Conservation (phyloP, 2,113 vertebrate genomes). For the Strix aluco region DNA sequence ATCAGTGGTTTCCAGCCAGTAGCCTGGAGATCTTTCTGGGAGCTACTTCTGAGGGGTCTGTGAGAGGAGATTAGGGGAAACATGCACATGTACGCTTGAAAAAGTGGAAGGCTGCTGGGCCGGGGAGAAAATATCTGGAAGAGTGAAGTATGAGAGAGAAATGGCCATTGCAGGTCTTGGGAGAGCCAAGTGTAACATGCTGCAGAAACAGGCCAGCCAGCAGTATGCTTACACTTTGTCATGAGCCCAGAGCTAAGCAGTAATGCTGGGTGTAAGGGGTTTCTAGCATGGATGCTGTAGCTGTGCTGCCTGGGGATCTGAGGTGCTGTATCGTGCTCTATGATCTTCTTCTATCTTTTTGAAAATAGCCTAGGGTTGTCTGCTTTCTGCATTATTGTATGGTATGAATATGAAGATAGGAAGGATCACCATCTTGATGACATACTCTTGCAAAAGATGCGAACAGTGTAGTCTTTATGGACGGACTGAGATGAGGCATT, state of each 20-base stretch:
- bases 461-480: neutral
- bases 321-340: neutral
- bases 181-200: neutral
- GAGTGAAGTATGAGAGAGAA: neutral
- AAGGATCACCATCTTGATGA: neutral
- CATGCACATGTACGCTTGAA: neutral
- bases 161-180: neutral
- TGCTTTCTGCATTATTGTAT: neutral
- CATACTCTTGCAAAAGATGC: neutral
- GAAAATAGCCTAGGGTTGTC: neutral
- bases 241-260: neutral
- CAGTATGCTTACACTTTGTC: accelerated
- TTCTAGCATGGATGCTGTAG: accelerated
- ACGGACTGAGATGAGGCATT: neutral
- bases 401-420: neutral
- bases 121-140: neutral
- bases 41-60: neutral
- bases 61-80: neutral
- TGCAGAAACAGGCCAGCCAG: neutral
- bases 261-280: neutral
- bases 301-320: neutral
- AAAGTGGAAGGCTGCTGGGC: neutral
- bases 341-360: neutral
- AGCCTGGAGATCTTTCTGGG: neutral
- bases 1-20: neutral